phyloP scores from a whole-genome alignment of 2,797 vertebrate genomes.

The Nasua narica region DNA sequence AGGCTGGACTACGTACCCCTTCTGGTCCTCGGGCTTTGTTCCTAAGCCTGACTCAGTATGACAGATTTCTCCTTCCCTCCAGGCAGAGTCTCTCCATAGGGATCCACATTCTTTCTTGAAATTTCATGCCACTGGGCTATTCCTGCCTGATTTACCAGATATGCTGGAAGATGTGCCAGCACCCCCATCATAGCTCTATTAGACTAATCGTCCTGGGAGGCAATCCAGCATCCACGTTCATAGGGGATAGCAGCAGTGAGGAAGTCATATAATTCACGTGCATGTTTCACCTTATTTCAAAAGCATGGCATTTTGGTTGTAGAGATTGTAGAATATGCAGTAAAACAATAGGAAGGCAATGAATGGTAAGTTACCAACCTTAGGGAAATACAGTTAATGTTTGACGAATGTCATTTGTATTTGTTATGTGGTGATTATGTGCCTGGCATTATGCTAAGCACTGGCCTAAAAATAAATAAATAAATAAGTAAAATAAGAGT shows the following conservation, averaged over 20 bases:
- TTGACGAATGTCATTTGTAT: neutral
- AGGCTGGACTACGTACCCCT: neutral
- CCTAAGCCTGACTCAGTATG: neutral
- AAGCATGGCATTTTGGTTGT: neutral
- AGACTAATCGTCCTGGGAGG: neutral
- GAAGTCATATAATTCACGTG: neutral
- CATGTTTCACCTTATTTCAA: neutral
- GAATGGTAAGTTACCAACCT: neutral
- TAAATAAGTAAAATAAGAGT: neutral
- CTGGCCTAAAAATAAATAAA: neutral
- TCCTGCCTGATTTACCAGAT: neutral
- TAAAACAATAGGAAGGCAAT: neutral
- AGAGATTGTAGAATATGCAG: neutral
- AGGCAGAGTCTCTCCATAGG: neutral
- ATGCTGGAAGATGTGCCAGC: neutral
- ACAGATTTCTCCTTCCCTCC: neutral
- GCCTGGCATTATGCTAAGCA: neutral
- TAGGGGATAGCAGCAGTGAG: neutral
- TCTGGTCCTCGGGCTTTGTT: neutral
- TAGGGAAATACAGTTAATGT: neutral
- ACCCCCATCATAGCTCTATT: neutral
- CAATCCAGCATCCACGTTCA: neutral
- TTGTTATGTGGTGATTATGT: neutral
- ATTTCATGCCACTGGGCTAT: neutral
- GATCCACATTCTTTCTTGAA: neutral